phyloP scores from a whole-genome alignment of 1,140 invertebrate species.

The Bombus soroeensis region DNA sequence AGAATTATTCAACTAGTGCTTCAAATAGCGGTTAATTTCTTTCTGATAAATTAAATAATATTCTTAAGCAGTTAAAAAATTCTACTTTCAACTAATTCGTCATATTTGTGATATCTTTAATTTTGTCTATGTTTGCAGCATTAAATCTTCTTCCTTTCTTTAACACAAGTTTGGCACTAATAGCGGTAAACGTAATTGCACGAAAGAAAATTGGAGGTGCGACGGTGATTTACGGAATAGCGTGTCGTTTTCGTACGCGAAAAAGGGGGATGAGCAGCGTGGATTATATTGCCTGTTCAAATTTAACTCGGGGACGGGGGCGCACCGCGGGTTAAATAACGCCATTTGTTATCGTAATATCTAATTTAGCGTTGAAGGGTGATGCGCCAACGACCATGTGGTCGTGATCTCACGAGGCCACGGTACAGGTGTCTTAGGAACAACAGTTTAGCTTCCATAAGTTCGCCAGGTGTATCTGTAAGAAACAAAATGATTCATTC shows the following conservation, averaged over 20 bases:
- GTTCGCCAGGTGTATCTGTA: constrained; percentile 27
- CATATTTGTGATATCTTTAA: no score
- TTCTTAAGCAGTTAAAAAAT: not conserved
- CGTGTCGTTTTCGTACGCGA: constrained; percentile 13
- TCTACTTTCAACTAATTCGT: not conserved
- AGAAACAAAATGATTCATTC: constrained; percentile 23
- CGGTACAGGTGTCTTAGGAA: constrained; percentile 63
- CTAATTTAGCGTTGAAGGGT: constrained; percentile 63
- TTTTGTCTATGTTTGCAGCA: not conserved
- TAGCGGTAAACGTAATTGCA: not conserved
- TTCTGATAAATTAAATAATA: not conserved
- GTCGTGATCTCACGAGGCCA: constrained; percentile 65
- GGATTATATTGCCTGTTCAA: constrained; percentile 28
- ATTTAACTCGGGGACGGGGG: constrained; percentile 44
- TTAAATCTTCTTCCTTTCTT: not conserved
- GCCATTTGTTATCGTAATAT: constrained; percentile 69
- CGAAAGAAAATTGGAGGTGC: constrained; percentile 19
- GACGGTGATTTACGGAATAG: constrained; percentile 30
- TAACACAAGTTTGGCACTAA: not conserved
- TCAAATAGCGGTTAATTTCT: not conserved
- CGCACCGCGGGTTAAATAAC: constrained; percentile 64
- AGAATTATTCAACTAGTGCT: not conserved
- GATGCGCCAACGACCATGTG: constrained; percentile 57
- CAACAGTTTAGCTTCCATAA: constrained; percentile 45
- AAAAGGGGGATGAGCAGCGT: constrained; percentile 16